Conservation (phyloP, 2,113 vertebrate species). For the Chloropsis cyanopogon region DNA sequence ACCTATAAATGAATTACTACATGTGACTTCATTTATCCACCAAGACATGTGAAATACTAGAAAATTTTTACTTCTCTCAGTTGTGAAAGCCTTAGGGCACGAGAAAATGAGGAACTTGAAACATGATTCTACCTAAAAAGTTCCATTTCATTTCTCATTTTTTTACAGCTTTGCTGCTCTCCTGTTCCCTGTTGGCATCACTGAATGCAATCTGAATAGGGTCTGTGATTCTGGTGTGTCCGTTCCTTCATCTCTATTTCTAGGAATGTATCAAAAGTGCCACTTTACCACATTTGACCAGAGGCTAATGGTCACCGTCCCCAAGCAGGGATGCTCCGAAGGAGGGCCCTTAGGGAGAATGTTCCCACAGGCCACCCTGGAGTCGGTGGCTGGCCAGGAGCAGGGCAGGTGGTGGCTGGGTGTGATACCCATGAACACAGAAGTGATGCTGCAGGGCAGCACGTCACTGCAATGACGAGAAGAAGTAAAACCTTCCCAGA, state of each 20-base stretch:
- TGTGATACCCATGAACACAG: fast-evolving
- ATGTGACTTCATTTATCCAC: background rate
- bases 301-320: background rate
- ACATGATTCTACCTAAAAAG: background rate
- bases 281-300: background rate
- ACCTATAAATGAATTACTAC: background rate
- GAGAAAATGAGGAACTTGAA: background rate
- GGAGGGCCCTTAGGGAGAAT: background rate
- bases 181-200: background rate
- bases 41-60: background rate
- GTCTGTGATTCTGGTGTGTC: background rate
- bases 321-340: fast-evolving
- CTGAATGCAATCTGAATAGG: background rate
- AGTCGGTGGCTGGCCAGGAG: fast-evolving
- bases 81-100: background rate
- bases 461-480: fast-evolving
- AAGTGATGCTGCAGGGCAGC: background rate
- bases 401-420: too few species aligned
- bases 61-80: background rate
- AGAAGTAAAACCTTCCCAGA: background rate
- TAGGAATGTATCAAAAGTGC: background rate
- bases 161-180: background rate
- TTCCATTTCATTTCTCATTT: background rate
- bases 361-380: fast-evolving
- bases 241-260: background rate